Base-by-base conservation (phyloP, 2,888 invertebrate species). In the Ophion costatus region DNA sequence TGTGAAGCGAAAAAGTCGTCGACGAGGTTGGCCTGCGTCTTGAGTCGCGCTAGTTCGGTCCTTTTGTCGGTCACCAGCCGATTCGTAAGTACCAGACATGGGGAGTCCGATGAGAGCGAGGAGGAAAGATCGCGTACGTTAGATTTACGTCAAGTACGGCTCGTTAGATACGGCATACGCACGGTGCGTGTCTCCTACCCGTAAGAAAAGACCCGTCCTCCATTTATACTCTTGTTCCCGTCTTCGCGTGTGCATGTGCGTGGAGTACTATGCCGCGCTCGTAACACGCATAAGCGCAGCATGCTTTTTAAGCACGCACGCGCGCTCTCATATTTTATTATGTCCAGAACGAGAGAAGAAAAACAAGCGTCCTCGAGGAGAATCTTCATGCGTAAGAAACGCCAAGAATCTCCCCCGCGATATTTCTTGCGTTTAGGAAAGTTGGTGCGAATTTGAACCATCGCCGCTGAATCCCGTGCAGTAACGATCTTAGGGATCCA, bases 121-220 rank as follows among this genome's bases (percentile, higher is more conserved):
- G 73, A 82, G 79, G 78, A 70, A 80, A 83, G 86, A 88, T 88
- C 83, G 82, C 80, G 85, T 81, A 84, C 86, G 89, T 87, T 89
- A 90, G 91, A 92, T 92, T 91, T 83, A 90, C 89, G 87, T 89
- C 84, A 89, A 89, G 87, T 86, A 83, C 76, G 75, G 90, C 91
- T 92, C 90, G 90, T 93, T 92, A 93, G 93, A 93, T 93, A 87
- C 91, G 92, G 92, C 92, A 92, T 88, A 92, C 90, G 92, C 92
- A 92, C 88, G 82, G 88, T 91, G 92, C 93, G 92, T 93, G 92
- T 93, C 91, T 92, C 92, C 93, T 90, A 89, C 84, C 87, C 87
- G 85, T 82, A 84, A 84, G 86, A 88, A 73, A 73, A 75, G 79
- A 86, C 86, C 84, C 73, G 76, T 61, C 51, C 83, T 64, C 67